Base-by-base conservation (phyloP, 2,797 vertebrate genomes). In the Eospalax fontanierii region DNA sequence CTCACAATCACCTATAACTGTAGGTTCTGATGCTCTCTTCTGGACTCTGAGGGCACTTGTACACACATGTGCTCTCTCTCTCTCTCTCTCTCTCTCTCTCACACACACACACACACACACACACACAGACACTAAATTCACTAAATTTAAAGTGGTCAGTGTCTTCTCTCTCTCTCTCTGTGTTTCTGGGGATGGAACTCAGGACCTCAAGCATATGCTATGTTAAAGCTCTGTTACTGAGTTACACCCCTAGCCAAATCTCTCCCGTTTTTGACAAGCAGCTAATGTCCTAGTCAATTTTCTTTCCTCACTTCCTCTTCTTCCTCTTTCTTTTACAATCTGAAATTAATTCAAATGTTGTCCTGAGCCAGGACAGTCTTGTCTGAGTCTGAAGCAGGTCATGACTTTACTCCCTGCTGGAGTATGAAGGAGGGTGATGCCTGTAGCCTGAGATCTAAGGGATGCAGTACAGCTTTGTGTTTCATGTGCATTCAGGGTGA, bases 281-380 rank as follows among this genome's bases (percentile, higher is more conserved):
- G 7, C 84, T 90, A 81, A 22, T 38, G 73, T 38, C 8, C 38
- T 61, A 14, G 54, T 80, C 26, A 73, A 54, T 76, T 35, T 70
- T 87, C 40, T 66, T n/a, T 46, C 38, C n/a, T 38, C 1, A 65
- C 28, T 11, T 3, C 11, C 40, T 68, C 21, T 7, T 78, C 16
- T 18, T 63, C 38, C n/a, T 74, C 30, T 43, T 75, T 61, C 87
- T 57, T 79, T 74, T 79, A 59, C 33, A 86, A 63, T 54, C 38
- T 70, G 61, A 93, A 70, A 78, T 35, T 93, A 84, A 50, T 26
- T 84, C n/a, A 61, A 66, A 80, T 43, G 76, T 85, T 21, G 38
- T 38, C 28, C 4, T 70, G 76, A 70, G 6, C 40, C n/a, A 24
- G 14, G 35, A 28, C 38, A 35, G 43, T 54, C 15, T 76, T 16